phyloP scores from a whole-genome alignment of 2,797 vertebrate genomes.

The Oreortyx pictus region DNA sequence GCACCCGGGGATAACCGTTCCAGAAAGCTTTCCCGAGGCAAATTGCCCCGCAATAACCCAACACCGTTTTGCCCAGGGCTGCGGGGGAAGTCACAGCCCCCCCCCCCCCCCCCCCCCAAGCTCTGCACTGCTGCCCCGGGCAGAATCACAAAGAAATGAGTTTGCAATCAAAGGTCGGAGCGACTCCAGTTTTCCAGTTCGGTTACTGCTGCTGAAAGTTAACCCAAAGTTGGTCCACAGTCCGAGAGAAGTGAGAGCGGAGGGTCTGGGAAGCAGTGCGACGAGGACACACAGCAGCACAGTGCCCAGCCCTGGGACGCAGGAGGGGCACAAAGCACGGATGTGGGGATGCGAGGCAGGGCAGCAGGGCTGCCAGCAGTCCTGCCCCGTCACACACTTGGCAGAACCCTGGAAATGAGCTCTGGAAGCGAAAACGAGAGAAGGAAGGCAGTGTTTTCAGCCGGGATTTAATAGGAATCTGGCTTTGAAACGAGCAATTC shows the following conservation, averaged over 20 bases:
- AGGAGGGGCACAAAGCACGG: not conserved
- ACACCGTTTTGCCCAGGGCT: not conserved
- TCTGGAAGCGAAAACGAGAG: not conserved
- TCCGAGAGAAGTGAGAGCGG: not conserved
- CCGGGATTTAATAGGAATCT: conserved; percentile 34
- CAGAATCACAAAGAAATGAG: conserved; percentile 11
- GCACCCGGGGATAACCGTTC: not conserved
- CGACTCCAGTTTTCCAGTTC: not conserved
- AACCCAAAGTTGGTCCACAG: not conserved
- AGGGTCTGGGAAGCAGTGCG: not conserved
- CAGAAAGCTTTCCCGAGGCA: not conserved
- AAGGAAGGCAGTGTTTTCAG: not conserved
- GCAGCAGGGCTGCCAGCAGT: not conserved
- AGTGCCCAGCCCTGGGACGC: accelerated
- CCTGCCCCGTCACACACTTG: not conserved
- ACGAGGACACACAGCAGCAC: not conserved
- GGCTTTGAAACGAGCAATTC: not conserved
- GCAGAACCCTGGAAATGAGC: not conserved
- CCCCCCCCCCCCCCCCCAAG: accelerated
- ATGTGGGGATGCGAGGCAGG: not conserved
- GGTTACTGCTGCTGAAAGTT: conserved; percentile 7
- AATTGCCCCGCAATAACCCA: not conserved
- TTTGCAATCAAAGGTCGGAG: not conserved
- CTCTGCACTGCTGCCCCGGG: not conserved
- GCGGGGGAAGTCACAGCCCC: not conserved